Base-by-base conservation (phyloP, 2,113 vertebrate species). In the Rissa tridactyla region DNA sequence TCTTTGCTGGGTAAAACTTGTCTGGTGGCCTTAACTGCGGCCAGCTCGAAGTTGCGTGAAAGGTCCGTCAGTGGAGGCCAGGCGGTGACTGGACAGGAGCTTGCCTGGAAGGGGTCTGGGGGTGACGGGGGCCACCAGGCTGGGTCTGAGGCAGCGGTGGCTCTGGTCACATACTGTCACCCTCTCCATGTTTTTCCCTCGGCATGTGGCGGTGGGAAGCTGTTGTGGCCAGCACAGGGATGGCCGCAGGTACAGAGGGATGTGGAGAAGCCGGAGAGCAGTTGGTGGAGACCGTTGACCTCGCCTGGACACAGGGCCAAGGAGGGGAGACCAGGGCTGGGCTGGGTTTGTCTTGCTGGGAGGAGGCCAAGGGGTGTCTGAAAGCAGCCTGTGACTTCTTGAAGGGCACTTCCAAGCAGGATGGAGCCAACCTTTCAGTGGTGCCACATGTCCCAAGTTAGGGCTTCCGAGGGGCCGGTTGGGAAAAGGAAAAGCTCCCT, bases 131-230 rank as follows among this genome's bases (percentile, higher is more conserved):
- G 55, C 15, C n/a, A 68, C n/a, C 15, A 11, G 5, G 1, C 9
- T 47, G 34, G 15, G 5, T 0, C 0, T 0, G 7, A 34, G 68
- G 18, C 57, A 36, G 30, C 0, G 1, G 16, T 58, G 87, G 25
- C 32, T 71, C 38, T 27, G 62, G 55, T 23, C 34, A 19, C 17
- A 6, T 9, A 25, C 10, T 23, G 5, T 69, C 44, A 12, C 47
- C 51, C 64, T 1, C 0, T 1, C 3, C 0, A 0, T 27, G 30
- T 2, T 61, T 47, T 70, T 13, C 23, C 23, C 7, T 5, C 20
- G 68, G 22, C 27, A 2, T 3, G 44, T 17, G 85, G 54, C 1
- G 0, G 5, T 10, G 17, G 21, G 52, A 44, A 29, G 78, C 21
- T 36, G 9, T 9, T 32, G 44, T 17, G 14, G 36, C 60, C 40